phyloP scores from a whole-genome alignment of 2,888 invertebrate genomes.

The Leistus spinibarbis region DNA sequence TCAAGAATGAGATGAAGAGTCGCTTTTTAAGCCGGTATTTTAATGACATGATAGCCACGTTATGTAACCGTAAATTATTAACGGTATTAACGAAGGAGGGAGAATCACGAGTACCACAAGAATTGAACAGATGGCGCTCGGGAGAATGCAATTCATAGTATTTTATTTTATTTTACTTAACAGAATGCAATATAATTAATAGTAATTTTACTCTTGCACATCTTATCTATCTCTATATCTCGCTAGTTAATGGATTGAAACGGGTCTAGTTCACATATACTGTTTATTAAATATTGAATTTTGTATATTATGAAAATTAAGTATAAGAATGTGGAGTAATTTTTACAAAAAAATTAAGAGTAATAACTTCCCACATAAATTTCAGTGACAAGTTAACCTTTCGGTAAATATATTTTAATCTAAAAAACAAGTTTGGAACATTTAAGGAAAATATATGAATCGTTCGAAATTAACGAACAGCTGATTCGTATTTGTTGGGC shows the following conservation, averaged over 20 bases:
- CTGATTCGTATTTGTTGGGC: slow-evolving; percentile 8
- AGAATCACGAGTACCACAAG: slow-evolving; percentile 16
- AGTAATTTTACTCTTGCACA: not conserved
- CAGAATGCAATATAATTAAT: not conserved
- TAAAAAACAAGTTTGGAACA: not conserved
- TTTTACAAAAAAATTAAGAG: too few species aligned
- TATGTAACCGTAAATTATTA: slow-evolving; percentile 48
- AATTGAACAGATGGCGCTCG: slow-evolving; percentile 5
- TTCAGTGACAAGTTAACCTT: not conserved
- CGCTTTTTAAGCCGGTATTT: slow-evolving; percentile 34
- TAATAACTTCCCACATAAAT: not conserved
- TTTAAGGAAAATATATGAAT: not conserved
- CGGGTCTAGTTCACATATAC: too few species aligned
- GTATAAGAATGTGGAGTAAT: too few species aligned
- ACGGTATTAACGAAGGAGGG: slow-evolving; percentile 45
- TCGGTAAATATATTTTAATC: not conserved
- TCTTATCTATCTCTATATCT: too few species aligned
- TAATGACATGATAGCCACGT: slow-evolving; percentile 44
- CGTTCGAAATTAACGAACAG: slow-evolving; percentile 3
- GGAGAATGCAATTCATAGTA: not conserved
- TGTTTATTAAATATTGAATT: too few species aligned
- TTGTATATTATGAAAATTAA: too few species aligned
- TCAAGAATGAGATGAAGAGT: slow-evolving; percentile 8
- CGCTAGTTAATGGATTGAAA: too few species aligned
- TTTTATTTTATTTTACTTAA: not conserved